Evolutionary conservation across 1,140 invertebrate genomes (phyloP), one percentile per base, ranked within the genome.

Genomic region (Atta cephalotes): DNA sequence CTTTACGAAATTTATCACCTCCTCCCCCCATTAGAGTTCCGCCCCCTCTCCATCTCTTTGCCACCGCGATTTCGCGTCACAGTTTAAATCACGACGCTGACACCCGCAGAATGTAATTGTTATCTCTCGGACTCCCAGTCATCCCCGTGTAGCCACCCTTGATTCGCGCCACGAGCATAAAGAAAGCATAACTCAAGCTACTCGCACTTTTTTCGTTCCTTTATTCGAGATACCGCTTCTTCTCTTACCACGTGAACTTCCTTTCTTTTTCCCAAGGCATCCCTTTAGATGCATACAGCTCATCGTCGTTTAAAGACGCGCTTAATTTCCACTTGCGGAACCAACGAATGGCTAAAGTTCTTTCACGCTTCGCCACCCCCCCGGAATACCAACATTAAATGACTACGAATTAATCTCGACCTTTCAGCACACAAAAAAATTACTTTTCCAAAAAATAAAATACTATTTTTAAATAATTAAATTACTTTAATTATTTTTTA

Each of bases 81-180:
- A 74, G 74, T 68, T 80, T 91, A 92, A 91, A 91, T 91, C 89
- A 91, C 70, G 71, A 49, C 60, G 70, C 89, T 91, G 90, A 91
- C 89, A 90, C 62, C 77, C 89, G 77, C 90, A 91, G 90, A 89
- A 72, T 79, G 89, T 89, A 91, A 91, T 91, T 91, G 90, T 91
- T 87, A 89, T 89, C 79, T 84, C 70, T 82, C 68, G 80, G 80
- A 82, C 80, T 82, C 53, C 68, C 68, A 74, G 39, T 18, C 78
- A 53, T 25, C 53, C 68, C 53, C 25, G 35, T 56, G 21, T 51
- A 66, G 56, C 79, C 51, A 63, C 70, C 86, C 76, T 74, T 74
- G 39, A 60, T 51, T 85, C 72, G 71, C 87, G 86, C 88, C 78
- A 79, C 76, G 81, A 70, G 81, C 76, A 85, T 88, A 88, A 88